phyloP scores from a whole-genome alignment of 2,797 vertebrate species.

The Brotula barbata region DNA sequence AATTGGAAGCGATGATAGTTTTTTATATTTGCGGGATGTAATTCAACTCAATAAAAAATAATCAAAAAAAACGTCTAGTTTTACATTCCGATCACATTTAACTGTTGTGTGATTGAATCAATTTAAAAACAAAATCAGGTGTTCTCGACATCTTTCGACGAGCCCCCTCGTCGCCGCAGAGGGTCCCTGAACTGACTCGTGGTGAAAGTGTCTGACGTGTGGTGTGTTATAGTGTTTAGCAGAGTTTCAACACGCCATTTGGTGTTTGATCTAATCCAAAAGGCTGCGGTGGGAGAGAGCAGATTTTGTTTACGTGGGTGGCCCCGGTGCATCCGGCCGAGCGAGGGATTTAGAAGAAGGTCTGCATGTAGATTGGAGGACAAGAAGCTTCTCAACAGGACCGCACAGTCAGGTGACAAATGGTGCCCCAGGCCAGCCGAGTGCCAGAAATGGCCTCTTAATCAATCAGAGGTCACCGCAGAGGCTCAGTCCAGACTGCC shows the following conservation, averaged over 20 bases:
- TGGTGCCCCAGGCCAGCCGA: constrained; percentile 67
- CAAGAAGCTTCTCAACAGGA: constrained; percentile 61
- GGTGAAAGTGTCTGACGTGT: constrained; percentile 10
- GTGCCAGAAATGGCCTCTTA: constrained; percentile 76
- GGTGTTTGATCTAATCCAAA: constrained; percentile 54
- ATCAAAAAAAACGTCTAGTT: constrained; percentile 11
- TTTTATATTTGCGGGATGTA: constrained; percentile 24
- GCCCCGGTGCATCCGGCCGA: constrained; percentile 48
- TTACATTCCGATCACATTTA: constrained; percentile 19
- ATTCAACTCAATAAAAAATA: constrained; percentile 12
- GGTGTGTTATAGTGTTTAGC: neutral
- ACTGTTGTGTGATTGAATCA: neutral
- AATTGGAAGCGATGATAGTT: constrained; percentile 26
- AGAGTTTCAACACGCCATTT: constrained; percentile 39
- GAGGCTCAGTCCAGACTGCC: constrained; percentile 60
- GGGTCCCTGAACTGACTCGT: neutral
- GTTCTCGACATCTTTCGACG: neutral
- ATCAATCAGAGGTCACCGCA: constrained; percentile 76
- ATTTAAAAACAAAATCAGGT: neutral
- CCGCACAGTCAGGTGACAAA: constrained; percentile 78
- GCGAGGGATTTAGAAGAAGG: constrained; percentile 57
- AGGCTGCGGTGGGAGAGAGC: constrained; percentile 43
- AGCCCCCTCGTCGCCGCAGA: neutral
- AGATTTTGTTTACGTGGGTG: constrained; percentile 67
- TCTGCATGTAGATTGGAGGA: constrained; percentile 56